Conservation (phyloP, 2,888 invertebrate genomes). For the Octonoba sinensis region DNA sequence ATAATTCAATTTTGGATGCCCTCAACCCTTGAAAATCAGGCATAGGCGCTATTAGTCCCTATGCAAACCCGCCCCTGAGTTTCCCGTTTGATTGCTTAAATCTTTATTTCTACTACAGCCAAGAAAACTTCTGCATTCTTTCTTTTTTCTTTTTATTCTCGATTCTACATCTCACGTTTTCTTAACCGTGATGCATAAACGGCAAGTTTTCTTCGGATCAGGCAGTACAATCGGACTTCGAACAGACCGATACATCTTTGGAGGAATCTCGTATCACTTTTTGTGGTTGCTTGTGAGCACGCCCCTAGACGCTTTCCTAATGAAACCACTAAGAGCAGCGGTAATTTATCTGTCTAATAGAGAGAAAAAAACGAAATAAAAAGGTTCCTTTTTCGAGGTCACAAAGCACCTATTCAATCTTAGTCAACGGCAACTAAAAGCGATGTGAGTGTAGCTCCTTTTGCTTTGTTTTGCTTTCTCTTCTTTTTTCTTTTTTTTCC, state of each 20-base stretch:
- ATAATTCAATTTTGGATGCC: no score
- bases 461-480: constrained; percentile 31
- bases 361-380: constrained; percentile 25
- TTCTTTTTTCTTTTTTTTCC: constrained; percentile 17
- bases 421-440: constrained; percentile 55
- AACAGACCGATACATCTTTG: constrained; percentile 13
- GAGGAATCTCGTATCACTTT: constrained; percentile 34
- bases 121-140: no score
- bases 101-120: no score
- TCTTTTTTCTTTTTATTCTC: no score
- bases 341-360: constrained; percentile 64
- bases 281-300: constrained; percentile 33
- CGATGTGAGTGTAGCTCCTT: constrained; percentile 25
- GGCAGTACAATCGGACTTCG: constrained; percentile 11
- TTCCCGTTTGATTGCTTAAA: no score
- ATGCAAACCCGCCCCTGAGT: no score
- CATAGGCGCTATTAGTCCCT: no score
- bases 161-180: no score
- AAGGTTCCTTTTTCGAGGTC: constrained; percentile 54
- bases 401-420: constrained; percentile 61
- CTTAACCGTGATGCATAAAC: no score
- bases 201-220: no score
- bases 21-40: no score
- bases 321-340: constrained; percentile 41
- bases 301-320: constrained; percentile 33